These are phyloP conservation scores for Drosophila repleta DNA, from an alignment of 1,140 invertebrate species.

Conservation along the genomic window DNA sequence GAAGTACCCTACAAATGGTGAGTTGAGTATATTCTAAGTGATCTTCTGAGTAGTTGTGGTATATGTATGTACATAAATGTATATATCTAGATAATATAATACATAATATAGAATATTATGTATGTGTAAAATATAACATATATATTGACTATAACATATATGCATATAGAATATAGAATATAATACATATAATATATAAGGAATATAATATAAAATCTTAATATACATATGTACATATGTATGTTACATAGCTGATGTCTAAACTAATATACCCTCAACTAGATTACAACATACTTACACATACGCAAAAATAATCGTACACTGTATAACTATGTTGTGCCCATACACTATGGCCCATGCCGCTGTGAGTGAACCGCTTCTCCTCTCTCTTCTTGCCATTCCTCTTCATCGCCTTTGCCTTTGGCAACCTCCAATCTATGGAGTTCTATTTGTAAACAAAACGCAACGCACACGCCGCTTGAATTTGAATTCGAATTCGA, in stretches of 20 bases:
- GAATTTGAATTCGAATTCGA: slow-evolving; percentile 66
- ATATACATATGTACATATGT: background rate
- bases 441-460: slow-evolving; percentile 70
- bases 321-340: slow-evolving; percentile 40
- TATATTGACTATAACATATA: too few species aligned
- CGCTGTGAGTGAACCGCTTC: slow-evolving; percentile 32
- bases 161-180: too few species aligned
- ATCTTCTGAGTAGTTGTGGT: background rate
- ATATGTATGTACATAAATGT: too few species aligned
- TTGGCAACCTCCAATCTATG: background rate
- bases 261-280: too few species aligned
- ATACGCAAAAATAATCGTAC: too few species aligned
- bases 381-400: slow-evolving; percentile 1
- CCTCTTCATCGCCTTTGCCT: background rate
- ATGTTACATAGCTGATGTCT: too few species aligned
- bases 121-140: too few species aligned
- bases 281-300: too few species aligned
- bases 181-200: too few species aligned
- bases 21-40: background rate
- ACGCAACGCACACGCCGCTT: slow-evolving; percentile 52
- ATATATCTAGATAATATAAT: too few species aligned
- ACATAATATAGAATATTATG: too few species aligned
- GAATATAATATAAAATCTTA: too few species aligned
- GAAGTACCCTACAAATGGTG: background rate
- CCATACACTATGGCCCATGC: slow-evolving; percentile 44